phyloP scores from a whole-genome alignment of 1,140 invertebrate genomes.

The Lordiphosa clarofinis region DNA sequence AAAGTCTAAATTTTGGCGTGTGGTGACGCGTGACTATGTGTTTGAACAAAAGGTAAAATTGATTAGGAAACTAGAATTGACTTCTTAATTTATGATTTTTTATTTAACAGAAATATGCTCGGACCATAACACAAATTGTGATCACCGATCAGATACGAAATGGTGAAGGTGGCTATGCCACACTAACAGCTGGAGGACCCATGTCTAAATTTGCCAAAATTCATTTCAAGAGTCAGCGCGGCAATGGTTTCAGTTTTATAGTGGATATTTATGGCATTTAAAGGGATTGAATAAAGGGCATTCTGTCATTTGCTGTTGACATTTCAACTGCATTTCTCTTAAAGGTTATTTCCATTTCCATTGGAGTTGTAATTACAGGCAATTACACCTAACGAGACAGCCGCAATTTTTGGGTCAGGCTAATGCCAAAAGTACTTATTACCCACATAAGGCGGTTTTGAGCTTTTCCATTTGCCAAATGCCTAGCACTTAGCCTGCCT shows the following conservation, averaged over 20 bases:
- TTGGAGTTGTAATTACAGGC: conserved; percentile 47
- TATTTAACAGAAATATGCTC: conserved; percentile 22
- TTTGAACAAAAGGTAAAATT: conserved; percentile 44
- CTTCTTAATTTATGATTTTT: too few species aligned
- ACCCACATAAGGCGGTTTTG: conserved; percentile 10
- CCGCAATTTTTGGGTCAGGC: conserved; percentile 49
- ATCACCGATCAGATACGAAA: conserved; percentile 81
- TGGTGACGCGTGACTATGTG: conserved; percentile 57
- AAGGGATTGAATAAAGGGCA: too few species aligned
- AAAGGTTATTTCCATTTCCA: conserved; percentile 3
- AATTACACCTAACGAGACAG: conserved; percentile 61
- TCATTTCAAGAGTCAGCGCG: conserved; percentile 81
- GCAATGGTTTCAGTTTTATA: conserved; percentile 81
- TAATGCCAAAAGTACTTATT: conserved; percentile 53
- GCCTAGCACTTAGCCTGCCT: conserved; percentile 54
- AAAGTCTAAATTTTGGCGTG: conserved; percentile 74
- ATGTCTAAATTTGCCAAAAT: conserved; percentile 78
- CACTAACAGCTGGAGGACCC: conserved; percentile 78
- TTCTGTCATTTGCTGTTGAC: too few species aligned
- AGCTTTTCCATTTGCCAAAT: conserved; percentile 62
- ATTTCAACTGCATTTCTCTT: not conserved
- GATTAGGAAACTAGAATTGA: fast-evolving
- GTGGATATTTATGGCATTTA: conserved; percentile 80
- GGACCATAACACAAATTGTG: conserved; percentile 80
- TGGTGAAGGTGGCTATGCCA: conserved; percentile 81